phyloP scores from a whole-genome alignment of 64 coral and sea anemone genomes.

The Cladopsammia gracilis region DNA sequence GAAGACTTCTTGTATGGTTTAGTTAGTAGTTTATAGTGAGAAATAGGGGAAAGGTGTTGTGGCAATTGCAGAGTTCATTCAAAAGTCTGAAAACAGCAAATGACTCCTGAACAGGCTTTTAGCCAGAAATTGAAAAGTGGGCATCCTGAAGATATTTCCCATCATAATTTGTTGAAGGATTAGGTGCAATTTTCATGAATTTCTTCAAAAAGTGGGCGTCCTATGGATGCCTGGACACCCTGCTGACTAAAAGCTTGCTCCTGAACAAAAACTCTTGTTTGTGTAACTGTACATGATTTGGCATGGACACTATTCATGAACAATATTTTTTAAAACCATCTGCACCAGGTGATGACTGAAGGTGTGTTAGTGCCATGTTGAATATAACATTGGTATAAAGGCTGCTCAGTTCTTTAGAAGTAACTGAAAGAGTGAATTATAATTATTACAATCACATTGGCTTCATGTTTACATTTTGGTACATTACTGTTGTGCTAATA shows the following conservation, averaged over 20 bases:
- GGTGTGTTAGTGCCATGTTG: neutral
- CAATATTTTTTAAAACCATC: neutral
- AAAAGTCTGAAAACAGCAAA: too few relatives aligned
- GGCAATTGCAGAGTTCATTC: neutral
- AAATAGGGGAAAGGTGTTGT: neutral
- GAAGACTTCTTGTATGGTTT: constrained; percentile 15
- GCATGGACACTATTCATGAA: neutral
- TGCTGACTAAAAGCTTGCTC: too few relatives aligned
- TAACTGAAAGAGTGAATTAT: too few relatives aligned
- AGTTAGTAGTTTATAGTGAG: neutral
- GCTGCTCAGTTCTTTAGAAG: neutral
- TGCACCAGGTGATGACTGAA: neutral
- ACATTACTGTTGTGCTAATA: too few relatives aligned
- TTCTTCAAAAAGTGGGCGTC: too few relatives aligned
- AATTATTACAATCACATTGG: too few relatives aligned
- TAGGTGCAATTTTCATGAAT: too few relatives aligned
- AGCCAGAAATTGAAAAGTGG: too few relatives aligned
- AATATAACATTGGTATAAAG: neutral
- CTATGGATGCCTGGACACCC: too few relatives aligned
- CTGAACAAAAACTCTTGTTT: neutral
- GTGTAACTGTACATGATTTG: neutral
- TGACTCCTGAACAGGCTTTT: neutral
- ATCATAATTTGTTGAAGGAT: too few relatives aligned
- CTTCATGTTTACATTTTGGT: too few relatives aligned
- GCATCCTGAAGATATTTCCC: too few relatives aligned